Conservation (phyloP, 2,888 invertebrate species). For the Eledona agricola region DNA sequence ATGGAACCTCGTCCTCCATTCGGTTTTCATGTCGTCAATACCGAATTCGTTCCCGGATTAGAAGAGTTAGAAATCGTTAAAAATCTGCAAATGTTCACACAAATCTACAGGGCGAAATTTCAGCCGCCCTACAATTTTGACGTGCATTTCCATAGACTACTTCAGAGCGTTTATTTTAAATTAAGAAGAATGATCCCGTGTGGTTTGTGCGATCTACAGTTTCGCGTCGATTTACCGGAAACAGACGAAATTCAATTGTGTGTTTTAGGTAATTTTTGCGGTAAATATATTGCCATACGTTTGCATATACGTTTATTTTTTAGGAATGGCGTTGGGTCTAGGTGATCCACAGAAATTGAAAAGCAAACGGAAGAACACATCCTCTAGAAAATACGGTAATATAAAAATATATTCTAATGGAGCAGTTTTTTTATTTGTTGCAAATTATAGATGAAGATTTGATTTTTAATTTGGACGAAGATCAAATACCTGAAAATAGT, state of each 20-base stretch:
- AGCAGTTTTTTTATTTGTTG: constrained; percentile 15
- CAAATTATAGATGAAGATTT: constrained; percentile 73
- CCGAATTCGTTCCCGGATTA: constrained; percentile 78
- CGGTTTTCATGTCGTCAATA: constrained; percentile 82
- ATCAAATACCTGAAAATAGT: constrained; percentile 65
- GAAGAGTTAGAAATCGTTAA: constrained; percentile 73
- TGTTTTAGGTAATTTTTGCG: constrained; percentile 65
- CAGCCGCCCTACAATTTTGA: constrained; percentile 62
- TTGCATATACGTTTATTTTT: constrained; percentile 19
- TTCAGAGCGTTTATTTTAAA: constrained; percentile 87
- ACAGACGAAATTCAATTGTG: constrained; percentile 74
- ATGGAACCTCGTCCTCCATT: constrained; percentile 79
- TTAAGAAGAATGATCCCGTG: constrained; percentile 87
- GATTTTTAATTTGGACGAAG: constrained; percentile 86
- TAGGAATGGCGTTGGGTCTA: constrained; percentile 82
- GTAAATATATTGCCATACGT: neutral
- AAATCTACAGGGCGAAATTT: constrained; percentile 78
- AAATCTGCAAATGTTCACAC: constrained; percentile 85
- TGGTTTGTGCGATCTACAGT: constrained; percentile 81
- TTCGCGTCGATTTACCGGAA: constrained; percentile 87
- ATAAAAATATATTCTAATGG: too few species aligned
- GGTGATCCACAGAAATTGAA: constrained; percentile 69
- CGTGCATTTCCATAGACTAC: constrained; percentile 67
- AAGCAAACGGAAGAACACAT: constrained; percentile 60
- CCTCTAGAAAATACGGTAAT: constrained; percentile 57